Evolutionary conservation across 30 jellyfish, hydroid and myxozoan species (phyloP).

Genomic region (Sanderia malayensis): DNA sequence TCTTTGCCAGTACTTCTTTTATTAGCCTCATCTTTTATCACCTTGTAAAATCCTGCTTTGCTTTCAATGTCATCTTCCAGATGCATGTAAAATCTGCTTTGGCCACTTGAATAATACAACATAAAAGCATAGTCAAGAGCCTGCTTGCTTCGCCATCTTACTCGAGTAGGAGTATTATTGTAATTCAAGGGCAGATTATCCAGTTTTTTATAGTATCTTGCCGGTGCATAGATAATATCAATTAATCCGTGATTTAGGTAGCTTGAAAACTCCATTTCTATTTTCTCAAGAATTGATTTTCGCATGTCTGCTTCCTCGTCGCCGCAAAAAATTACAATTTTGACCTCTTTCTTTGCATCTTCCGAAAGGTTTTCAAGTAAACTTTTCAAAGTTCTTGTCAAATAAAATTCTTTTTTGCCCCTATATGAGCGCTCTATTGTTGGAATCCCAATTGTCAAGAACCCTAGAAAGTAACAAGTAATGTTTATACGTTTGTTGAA

Average conservation of each 20-base stretch:
- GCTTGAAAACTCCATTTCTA: slow-evolving; percentile 12
- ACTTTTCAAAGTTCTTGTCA: slow-evolving; percentile 23
- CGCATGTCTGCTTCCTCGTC: slow-evolving; percentile 42
- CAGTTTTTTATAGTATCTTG: slow-evolving; percentile 31
- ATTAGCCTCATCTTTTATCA: neutral
- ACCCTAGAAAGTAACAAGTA: too few species aligned
- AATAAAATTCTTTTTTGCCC: slow-evolving; percentile 19
- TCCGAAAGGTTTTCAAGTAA: slow-evolving; percentile 22
- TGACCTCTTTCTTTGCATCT: slow-evolving; percentile 17
- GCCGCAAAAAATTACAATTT: slow-evolving; percentile 38
- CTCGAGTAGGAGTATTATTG: slow-evolving; percentile 35
- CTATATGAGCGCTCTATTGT: slow-evolving; percentile 46
- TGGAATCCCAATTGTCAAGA: slow-evolving; percentile 66
- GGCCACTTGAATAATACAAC: slow-evolving; percentile 36
- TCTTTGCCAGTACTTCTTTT: neutral
- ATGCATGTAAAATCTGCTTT: slow-evolving; percentile 42
- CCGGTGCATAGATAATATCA: slow-evolving; percentile 46
- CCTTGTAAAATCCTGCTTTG: slow-evolving; percentile 6
- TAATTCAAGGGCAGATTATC: slow-evolving; percentile 39
- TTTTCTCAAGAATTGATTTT: slow-evolving; percentile 14
- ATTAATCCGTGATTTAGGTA: slow-evolving; percentile 41
- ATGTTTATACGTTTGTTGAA: too few species aligned
- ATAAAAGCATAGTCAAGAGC: slow-evolving; percentile 65
- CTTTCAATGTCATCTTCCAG: slow-evolving; percentile 46
- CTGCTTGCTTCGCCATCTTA: slow-evolving; percentile 75